These are phyloP conservation scores for Xylocampa areola DNA, from an alignment of 2,888 invertebrate species.

Conservation along the genomic window DNA sequence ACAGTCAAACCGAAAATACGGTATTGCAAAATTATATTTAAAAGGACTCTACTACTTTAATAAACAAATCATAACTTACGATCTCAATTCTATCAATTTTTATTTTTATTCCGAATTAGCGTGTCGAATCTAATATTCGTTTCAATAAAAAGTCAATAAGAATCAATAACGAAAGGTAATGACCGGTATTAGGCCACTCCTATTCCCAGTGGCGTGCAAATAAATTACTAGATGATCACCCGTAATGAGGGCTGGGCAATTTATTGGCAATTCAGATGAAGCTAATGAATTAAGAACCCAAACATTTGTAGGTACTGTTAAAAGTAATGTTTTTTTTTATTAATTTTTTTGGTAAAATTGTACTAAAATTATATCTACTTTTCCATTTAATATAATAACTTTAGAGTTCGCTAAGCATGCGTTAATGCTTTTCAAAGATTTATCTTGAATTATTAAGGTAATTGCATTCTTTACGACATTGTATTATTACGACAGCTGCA, in stretches of 20 bases:
- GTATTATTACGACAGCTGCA: no score
- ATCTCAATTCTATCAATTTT: no score
- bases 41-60: no score
- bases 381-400: no score
- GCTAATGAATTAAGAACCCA: slow-evolving; percentile 80
- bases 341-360: slow-evolving; percentile 52
- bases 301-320: slow-evolving; percentile 70
- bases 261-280: slow-evolving; percentile 75
- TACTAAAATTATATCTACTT: slow-evolving; percentile 30
- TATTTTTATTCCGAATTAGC: background rate
- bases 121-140: background rate
- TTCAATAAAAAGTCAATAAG: slow-evolving; percentile 18
- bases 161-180: slow-evolving; percentile 17
- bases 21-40: no score
- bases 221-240: slow-evolving; percentile 73
- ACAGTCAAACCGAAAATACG: no score
- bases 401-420: no score
- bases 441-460: no score
- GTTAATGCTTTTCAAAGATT: no score
- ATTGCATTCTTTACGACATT: no score
- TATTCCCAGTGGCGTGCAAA: slow-evolving; percentile 64
- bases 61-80: no score
- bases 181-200: slow-evolving; percentile 39
- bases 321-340: slow-evolving; percentile 69
- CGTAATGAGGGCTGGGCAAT: slow-evolving; percentile 72